Conservation (phyloP, 2,888 invertebrate genomes). For the Aleiodes testaceus region DNA sequence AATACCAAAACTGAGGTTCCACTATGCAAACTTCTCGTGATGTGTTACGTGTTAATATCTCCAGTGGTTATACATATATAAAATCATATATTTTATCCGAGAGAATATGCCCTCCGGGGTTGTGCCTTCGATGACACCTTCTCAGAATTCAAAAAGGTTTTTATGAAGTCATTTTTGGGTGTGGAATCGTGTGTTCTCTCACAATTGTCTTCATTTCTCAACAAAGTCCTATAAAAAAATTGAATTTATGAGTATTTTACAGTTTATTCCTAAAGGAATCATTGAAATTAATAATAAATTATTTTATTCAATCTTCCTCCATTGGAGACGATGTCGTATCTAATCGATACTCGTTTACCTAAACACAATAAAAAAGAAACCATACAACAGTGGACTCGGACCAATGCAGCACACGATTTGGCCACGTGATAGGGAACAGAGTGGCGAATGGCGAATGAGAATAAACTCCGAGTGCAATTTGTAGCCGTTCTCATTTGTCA, state of each 20-base stretch:
- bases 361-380: not conserved
- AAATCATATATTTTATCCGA: constrained; percentile 4
- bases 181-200: constrained; percentile 11
- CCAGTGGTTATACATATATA: constrained; percentile 44
- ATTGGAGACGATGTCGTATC: constrained; percentile 19
- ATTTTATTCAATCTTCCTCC: not conserved
- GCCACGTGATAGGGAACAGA: constrained; percentile 53
- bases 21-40: constrained; percentile 54
- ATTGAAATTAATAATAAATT: constrained; percentile 10
- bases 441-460: constrained; percentile 65
- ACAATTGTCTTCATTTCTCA: constrained; percentile 6
- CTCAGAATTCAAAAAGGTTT: constrained; percentile 51
- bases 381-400: constrained; percentile 4
- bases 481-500: constrained; percentile 70
- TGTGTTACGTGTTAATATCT: constrained; percentile 70
- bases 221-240: constrained; percentile 16
- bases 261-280: not conserved
- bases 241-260: constrained; percentile 8
- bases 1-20: constrained; percentile 35
- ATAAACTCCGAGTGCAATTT: constrained; percentile 66
- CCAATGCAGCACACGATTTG: constrained; percentile 35
- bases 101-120: constrained; percentile 6
- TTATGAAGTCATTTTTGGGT: constrained; percentile 57
- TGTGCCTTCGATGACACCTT: constrained; percentile 47
- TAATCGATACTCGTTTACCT: constrained; percentile 30